Base-by-base conservation (phyloP, 2,888 invertebrate genomes). In the Lordiphosa andalusiaca region DNA sequence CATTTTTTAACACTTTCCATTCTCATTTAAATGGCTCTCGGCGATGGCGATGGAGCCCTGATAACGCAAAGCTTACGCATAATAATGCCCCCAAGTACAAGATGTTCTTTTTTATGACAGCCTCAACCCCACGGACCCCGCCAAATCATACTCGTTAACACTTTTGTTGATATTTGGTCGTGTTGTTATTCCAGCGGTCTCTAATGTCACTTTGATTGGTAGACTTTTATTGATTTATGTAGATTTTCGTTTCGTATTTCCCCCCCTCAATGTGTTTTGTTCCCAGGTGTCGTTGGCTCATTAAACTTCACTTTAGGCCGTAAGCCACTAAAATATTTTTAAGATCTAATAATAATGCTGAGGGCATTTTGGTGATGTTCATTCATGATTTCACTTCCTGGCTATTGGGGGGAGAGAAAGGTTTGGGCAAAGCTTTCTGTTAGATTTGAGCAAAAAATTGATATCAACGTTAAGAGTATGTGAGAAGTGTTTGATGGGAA, bases 171-270 rank as follows among this genome's bases (percentile, higher is more conserved):
- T 41, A 51, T 48, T 59, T 68, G 53, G 52, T 36, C n/a, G n/a
- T n/a, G 1, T 53, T 54, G 73, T 59, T 49, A 69, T 62, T 76
- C 64, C 54, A 76, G 81, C 81, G 76, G 76, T 64, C 65, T 64
- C 67, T 68, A 68, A 67, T 65, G 67, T 62, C 70, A 63, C 57
- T 64, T 77, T 84, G 82, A 84, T 81, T 56, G 50, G 53, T 77
- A 36, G 37, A 66, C 47, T 41, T 36, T 52, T 38, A 19, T 42
- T 44, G 13, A 25, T 44, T 44, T 44, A 44, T 35, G 19, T 51
- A 40, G 39, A 51, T 40, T 51, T 52, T 35, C 37, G 48, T 37
- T 41, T 51, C 38, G 21, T 21, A 6, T 51, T 6, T 13, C n/a
- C n/a, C 9, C 9, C 5, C n/a, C 9, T 13, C 5, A 13, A 9